Evolutionary conservation across 2,113 vertebrate genomes (phyloP).

Genomic region (Choloepus hoffmanni): DNA sequence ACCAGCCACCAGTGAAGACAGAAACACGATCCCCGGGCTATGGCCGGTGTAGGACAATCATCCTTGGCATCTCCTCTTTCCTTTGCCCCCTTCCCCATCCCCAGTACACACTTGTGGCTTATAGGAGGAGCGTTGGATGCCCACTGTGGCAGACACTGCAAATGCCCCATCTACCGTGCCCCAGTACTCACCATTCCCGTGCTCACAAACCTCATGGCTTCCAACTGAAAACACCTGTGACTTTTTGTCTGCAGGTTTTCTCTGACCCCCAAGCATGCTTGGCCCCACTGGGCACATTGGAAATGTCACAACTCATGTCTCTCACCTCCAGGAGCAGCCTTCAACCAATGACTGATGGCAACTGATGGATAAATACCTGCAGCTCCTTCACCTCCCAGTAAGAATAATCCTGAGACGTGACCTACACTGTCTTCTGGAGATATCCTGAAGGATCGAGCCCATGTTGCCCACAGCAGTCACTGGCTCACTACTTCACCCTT

Average conservation of each 20-base stretch:
- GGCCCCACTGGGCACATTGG: not conserved
- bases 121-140: not conserved
- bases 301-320: not conserved
- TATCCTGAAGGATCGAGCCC: not conserved
- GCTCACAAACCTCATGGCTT: not conserved
- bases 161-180: not conserved
- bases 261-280: not conserved
- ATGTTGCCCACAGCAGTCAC: not conserved
- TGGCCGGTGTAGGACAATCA: not conserved
- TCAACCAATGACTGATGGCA: not conserved
- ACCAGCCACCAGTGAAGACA: accelerated
- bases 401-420: not conserved
- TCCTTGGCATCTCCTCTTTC: not conserved
- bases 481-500: not conserved
- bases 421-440: not conserved
- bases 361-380: not conserved
- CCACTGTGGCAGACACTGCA: not conserved
- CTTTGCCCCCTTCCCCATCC: not conserved
- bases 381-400: too few species aligned
- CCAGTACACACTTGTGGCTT: not conserved
- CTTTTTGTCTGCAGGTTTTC: not conserved
- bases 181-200: not conserved
- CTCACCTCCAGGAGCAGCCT: not conserved
- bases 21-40: not conserved
- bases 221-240: not conserved